phyloP scores from a whole-genome alignment of 1,140 invertebrate species.

The Orussus abietinus region DNA sequence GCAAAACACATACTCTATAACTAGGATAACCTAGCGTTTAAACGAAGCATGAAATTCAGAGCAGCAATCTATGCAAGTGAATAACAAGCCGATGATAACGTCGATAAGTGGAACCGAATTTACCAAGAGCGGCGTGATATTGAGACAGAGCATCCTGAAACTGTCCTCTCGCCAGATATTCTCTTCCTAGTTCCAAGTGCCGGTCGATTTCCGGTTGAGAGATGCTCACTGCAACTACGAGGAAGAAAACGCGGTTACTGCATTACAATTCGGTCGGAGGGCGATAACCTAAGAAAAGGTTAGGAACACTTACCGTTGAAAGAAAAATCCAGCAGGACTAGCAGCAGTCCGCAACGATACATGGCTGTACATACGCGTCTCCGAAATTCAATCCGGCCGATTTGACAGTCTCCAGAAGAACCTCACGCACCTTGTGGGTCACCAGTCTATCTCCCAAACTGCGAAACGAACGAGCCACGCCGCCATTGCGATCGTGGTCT shows the following conservation, averaged over 20 bases:
- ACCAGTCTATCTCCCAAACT: too few relatives aligned
- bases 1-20: conserved; percentile 47
- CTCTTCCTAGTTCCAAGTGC: conserved; percentile 89
- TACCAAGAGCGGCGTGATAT: conserved; percentile 97
- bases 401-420: too few relatives aligned
- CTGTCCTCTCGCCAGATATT: conserved; percentile 86
- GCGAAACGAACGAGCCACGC: conserved; percentile 39
- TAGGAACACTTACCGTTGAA: conserved; percentile 44
- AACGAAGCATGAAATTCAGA: too few relatives aligned
- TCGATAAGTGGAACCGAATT: conserved; percentile 48
- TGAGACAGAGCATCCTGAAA: conserved; percentile 94
- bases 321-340: conserved; percentile 42
- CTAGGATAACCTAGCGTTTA: too few relatives aligned
- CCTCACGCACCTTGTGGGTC: too few relatives aligned
- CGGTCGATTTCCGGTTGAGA: conserved; percentile 79
- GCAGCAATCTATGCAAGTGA: too few relatives aligned
- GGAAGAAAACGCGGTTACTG: conserved; percentile 15
- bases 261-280: not conserved
- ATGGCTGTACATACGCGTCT: conserved; percentile 38
- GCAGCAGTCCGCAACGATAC: conserved; percentile 40
- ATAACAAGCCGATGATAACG: too few relatives aligned
- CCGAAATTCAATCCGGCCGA: too few relatives aligned
- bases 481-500: conserved; percentile 52
- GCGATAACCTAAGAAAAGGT: conserved; percentile 25
- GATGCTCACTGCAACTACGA: conserved; percentile 60